Base-by-base conservation (phyloP, 2,888 invertebrate genomes). In the Kryphioiulus occultus region DNA sequence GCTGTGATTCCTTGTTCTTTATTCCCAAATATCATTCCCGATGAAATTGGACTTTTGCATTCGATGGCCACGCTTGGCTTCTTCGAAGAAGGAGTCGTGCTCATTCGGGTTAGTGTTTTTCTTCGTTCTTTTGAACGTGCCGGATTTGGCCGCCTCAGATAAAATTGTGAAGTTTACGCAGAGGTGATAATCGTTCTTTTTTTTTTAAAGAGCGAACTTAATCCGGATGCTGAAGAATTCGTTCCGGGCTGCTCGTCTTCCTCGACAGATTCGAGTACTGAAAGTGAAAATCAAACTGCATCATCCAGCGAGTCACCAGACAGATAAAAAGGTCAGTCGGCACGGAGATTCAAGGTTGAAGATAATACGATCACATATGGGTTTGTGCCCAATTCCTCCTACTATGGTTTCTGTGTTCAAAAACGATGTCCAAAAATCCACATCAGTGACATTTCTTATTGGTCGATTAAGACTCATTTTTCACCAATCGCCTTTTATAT, bases 191-290 rank as follows among this genome's bases (percentile, higher is more conserved):
- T n/a, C 19, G 85, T 85, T 85, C 35, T 78, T 42, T 39, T 68
- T 32, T 85, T 59, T 82, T 32, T 22, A 44, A 68, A 89, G 87
- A 89, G 88, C 83, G 47, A 84, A 82, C 85, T 89, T 47, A 89
- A 89, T 83, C 89, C 89, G 5, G 86, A 89, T 26, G 89, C 89
- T 10, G 87, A 85, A 47, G 89, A 89, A 39, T 89, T 89, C 82
- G 85, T 89, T 47, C 89, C 89, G 32, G 86, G 86, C 44, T 17
- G n/a, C 30, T 9, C 42, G 35, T 83, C 78, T 82, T 30, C 87
- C 82, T 35, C 83, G 19, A n/a, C 78, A 7, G 59, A 59, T n/a
- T 10, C n/a, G n/a, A 59, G 59, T 59, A n/a, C n/a, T 5, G 59
- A n/a, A 1, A 59, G n/a, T n/a, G 42, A 22, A 59, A 22, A 22